Evolutionary conservation across 2,113 vertebrate species (phyloP).

Genomic region (Pseudorasbora parva): DNA sequence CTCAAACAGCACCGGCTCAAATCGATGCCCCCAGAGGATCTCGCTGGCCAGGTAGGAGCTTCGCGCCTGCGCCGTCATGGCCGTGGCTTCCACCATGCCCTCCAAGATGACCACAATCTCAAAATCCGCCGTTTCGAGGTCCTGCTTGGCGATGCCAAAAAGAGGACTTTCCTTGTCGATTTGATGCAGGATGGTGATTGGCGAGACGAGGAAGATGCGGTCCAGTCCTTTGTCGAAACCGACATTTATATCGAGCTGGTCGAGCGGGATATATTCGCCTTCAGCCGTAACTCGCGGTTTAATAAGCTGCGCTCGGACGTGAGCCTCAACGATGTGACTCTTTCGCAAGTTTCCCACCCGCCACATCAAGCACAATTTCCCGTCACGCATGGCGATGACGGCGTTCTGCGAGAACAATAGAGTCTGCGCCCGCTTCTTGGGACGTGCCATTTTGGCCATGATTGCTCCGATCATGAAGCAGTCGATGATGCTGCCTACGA

Average conservation of each 20-base stretch:
- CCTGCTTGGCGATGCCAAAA: constrained; percentile 91
- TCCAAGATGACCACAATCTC: constrained; percentile 98
- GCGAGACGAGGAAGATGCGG: constrained; percentile 95
- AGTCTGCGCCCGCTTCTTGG: constrained; percentile 95
- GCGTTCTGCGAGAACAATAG: constrained; percentile 95
- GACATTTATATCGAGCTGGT: constrained; percentile 97
- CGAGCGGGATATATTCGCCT: constrained; percentile 95
- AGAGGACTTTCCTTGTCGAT: constrained; percentile 94
- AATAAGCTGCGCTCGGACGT: constrained; percentile 93
- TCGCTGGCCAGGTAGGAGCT: constrained; percentile 95
- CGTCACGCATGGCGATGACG: constrained; percentile 91
- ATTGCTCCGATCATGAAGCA: constrained; percentile 99
- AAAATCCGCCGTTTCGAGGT: constrained; percentile 92
- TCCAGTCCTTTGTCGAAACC: constrained; percentile 98
- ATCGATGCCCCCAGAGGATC: constrained; percentile 96
- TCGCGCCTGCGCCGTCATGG: constrained; percentile 97
- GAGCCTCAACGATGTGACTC: constrained; percentile 98
- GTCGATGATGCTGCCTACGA: constrained; percentile 96
- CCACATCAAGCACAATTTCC: constrained; percentile 97
- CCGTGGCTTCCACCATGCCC: constrained; percentile 97
- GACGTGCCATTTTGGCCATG: constrained; percentile 99
- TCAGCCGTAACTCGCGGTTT: constrained; percentile 94
- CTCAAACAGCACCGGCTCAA: constrained; percentile 94
- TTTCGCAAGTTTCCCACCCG: constrained; percentile 94
- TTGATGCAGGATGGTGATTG: constrained; percentile 94